These are phyloP conservation scores for Synanthedon andrenaeformis DNA, from an alignment of 2,888 invertebrate genomes.

Conservation along the genomic window DNA sequence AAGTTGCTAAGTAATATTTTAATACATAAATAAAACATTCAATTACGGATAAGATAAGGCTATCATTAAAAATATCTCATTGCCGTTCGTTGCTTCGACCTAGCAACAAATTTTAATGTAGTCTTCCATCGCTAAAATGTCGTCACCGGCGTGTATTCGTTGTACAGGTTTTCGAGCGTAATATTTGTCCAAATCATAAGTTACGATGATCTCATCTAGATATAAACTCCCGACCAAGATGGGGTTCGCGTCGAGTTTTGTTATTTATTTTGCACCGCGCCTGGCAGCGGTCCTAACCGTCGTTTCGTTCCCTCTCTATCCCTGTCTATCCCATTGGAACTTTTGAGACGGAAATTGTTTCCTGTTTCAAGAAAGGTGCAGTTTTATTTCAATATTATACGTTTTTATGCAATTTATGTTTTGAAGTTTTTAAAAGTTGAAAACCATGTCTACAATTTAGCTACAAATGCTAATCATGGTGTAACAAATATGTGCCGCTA, in stretches of 20 bases:
- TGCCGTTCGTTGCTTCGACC: slow-evolving; percentile 10
- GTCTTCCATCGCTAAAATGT: slow-evolving; percentile 20
- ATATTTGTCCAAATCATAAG: slow-evolving; percentile 60
- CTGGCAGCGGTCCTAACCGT: slow-evolving; percentile 51
- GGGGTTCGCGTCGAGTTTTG: slow-evolving; percentile 44
- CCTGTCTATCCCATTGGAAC: slow-evolving; percentile 25
- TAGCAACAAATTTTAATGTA: slow-evolving; percentile 30
- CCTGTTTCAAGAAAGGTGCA: slow-evolving; percentile 44
- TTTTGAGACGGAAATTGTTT: slow-evolving; percentile 34
- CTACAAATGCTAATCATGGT: too few relatives aligned
- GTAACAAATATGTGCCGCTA: too few relatives aligned
- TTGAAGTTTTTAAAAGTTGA: too few relatives aligned
- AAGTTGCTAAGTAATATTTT: too few relatives aligned
- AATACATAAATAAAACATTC: too few relatives aligned
- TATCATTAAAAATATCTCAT: neutral
- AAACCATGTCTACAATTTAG: too few relatives aligned
- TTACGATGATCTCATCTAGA: slow-evolving; percentile 58
- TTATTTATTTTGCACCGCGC: slow-evolving; percentile 58
- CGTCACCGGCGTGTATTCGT: slow-evolving; percentile 31
- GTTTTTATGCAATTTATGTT: neutral
- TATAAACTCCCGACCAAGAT: slow-evolving; percentile 35
- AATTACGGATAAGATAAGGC: too few relatives aligned
- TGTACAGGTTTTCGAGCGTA: slow-evolving; percentile 24
- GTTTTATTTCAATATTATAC: slow-evolving; percentile 25
- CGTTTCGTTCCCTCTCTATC: slow-evolving; percentile 42